Conservation (phyloP, 2,113 vertebrate species). For the Motacilla tschutschensis region DNA sequence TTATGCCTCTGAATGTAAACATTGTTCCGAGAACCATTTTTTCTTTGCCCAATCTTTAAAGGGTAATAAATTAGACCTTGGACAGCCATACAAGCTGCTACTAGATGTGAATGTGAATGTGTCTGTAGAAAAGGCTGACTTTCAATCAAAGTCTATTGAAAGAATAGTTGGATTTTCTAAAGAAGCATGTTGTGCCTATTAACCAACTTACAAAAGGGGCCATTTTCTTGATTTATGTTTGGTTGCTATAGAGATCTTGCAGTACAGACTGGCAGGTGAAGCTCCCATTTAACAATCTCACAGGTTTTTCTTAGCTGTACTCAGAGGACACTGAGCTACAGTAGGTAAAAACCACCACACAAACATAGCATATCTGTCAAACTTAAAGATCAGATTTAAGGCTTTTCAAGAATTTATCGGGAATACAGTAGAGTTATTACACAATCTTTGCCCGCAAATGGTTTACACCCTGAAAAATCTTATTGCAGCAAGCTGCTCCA, state of each 20-base stretch:
- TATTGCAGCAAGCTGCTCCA: not conserved
- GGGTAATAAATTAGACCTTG: constrained; percentile 87
- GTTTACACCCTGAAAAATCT: constrained; percentile 10
- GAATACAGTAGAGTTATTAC: not conserved
- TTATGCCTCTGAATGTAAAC: constrained; percentile 86
- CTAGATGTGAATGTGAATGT: constrained; percentile 89
- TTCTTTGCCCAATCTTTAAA: constrained; percentile 88
- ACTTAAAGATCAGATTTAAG: constrained; percentile 32
- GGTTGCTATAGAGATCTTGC: constrained; percentile 84
- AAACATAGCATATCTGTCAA: constrained; percentile 44
- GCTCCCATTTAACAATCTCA: constrained; percentile 74
- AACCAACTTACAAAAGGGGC: constrained; percentile 92
- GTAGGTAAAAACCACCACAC: constrained; percentile 45
- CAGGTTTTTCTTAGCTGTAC: constrained; percentile 72
- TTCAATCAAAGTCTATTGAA: constrained; percentile 95
- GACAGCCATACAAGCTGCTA: constrained; percentile 93
- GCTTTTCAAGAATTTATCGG: not conserved
- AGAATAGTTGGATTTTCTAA: constrained; percentile 91
- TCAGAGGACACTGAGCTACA: constrained; percentile 47
- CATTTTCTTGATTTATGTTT: constrained; percentile 92
- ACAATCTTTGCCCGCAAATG: not conserved
- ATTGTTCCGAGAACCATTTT: constrained; percentile 82
- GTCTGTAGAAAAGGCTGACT: constrained; percentile 87
- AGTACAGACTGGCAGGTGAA: constrained; percentile 80
- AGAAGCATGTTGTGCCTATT: constrained; percentile 95